Percentiles rank a stretch among this genome's conserved stretches.
phyloP scores from a whole-genome alignment of 2,113 vertebrate species.

The Macroglossus sobrinus region DNA sequence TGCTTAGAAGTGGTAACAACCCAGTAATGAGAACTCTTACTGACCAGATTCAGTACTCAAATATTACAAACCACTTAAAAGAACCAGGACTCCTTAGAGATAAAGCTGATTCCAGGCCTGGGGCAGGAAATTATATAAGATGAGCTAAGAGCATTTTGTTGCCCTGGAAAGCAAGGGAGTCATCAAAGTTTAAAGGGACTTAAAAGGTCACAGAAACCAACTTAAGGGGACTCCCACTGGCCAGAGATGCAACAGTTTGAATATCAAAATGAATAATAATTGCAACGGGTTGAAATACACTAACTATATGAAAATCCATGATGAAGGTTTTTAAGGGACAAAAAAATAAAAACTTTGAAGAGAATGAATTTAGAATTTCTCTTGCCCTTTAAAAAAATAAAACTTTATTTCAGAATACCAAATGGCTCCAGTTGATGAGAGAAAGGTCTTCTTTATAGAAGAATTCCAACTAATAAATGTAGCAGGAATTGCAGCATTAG shows the following conservation, averaged over 20 bases:
- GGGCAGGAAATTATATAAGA: neutral
- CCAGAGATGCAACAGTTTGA: neutral
- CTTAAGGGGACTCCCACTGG: neutral
- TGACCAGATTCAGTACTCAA: neutral
- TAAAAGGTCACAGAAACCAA: neutral
- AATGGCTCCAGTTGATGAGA: neutral
- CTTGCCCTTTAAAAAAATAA: neutral
- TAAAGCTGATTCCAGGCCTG: neutral
- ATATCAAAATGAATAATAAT: neutral
- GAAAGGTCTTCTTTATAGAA: neutral
- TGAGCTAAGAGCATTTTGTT: neutral
- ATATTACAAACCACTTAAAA: neutral
- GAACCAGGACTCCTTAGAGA: neutral
- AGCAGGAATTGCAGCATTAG: neutral
- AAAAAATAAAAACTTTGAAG: neutral
- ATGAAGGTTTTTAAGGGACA: neutral
- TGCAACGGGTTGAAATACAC: neutral
- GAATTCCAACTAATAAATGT: slow-evolving; percentile 17
- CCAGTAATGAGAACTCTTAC: neutral
- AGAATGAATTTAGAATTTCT: neutral
- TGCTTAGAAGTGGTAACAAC: neutral
- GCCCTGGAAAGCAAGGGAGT: neutral
- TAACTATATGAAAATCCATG: neutral
- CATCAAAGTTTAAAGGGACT: slow-evolving; percentile 24
- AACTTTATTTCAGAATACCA: neutral